phyloP scores from a whole-genome alignment of 2,888 invertebrate species.

The Xestia rhomboidea region DNA sequence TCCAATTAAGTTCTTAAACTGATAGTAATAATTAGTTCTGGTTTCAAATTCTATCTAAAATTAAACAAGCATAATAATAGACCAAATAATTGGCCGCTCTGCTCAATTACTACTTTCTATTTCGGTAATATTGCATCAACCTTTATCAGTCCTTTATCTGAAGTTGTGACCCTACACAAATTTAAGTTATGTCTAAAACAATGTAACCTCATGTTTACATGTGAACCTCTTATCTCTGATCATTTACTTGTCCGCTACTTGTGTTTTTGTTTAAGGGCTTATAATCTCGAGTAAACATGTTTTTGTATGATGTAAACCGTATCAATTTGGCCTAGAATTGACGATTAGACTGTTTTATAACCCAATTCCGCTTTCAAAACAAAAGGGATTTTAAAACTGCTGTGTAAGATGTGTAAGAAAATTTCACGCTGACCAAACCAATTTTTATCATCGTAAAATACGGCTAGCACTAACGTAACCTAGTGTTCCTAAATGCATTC shows the following conservation, averaged over 20 bases:
- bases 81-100: slow-evolving; percentile 41
- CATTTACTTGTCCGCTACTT: slow-evolving; percentile 21
- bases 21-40: slow-evolving; percentile 39
- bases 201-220: slow-evolving; percentile 55
- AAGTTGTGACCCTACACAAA: slow-evolving; percentile 68
- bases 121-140: slow-evolving; percentile 65
- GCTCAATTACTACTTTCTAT: slow-evolving; percentile 59
- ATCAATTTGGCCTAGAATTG: neutral
- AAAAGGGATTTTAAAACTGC: neutral
- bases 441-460: slow-evolving; percentile 35
- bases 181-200: slow-evolving; percentile 56
- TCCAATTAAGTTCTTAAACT: slow-evolving; percentile 4
- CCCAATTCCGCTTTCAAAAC: neutral
- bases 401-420: neutral
- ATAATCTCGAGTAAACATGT: neutral
- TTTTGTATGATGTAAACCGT: neutral
- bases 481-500: slow-evolving; percentile 48
- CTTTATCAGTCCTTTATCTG: slow-evolving; percentile 71
- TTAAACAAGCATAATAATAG: slow-evolving; percentile 37
- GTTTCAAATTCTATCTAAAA: slow-evolving; percentile 40
- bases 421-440: neutral
- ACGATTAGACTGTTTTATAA: neutral
- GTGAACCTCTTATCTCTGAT: slow-evolving; percentile 54
- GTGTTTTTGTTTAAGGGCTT: neutral
- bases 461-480: slow-evolving; percentile 22